These are phyloP conservation scores for Oncorhynchus clarkii DNA, from an alignment of 2,113 vertebrate species.

Conservation along the genomic window DNA sequence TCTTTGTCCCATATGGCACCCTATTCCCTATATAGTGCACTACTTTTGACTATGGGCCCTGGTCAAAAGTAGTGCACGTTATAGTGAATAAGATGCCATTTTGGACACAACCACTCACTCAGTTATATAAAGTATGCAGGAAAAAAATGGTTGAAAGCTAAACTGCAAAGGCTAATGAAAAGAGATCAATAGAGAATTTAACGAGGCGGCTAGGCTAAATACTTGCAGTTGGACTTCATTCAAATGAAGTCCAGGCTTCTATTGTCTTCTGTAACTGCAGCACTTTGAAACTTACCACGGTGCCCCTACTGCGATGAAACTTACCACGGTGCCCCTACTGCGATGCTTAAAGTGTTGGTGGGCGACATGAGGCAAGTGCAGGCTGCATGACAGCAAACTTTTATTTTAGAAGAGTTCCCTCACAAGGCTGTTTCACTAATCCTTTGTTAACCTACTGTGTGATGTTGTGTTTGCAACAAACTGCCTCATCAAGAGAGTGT, in stretches of 20 bases:
- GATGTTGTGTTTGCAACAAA: no score
- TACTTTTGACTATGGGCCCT: no score
- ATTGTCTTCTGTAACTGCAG: not conserved
- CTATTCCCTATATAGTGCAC: no score
- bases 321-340: not conserved
- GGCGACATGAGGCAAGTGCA: not conserved
- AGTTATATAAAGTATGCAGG: conserved; percentile 14
- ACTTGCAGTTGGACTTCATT: conserved; percentile 16
- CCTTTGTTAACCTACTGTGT: no score
- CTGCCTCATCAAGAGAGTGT: no score
- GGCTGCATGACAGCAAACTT: no score
- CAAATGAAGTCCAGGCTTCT: conserved; percentile 8
- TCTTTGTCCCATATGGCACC: no score
- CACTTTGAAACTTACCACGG: not conserved
- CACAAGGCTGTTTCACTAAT: no score
- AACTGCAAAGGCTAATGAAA: conserved; percentile 20
- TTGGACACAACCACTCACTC: not conserved
- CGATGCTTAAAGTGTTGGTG: not conserved
- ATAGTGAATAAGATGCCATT: conserved; percentile 10
- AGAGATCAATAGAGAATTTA: conserved; percentile 14
- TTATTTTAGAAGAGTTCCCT: no score
- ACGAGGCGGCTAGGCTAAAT: not conserved
- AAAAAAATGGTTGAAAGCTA: conserved; percentile 13
- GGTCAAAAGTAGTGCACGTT: not conserved
- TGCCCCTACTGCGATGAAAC: not conserved